Conservation (phyloP, 2,797 vertebrate species). For the Artibeus jamaicensis region DNA sequence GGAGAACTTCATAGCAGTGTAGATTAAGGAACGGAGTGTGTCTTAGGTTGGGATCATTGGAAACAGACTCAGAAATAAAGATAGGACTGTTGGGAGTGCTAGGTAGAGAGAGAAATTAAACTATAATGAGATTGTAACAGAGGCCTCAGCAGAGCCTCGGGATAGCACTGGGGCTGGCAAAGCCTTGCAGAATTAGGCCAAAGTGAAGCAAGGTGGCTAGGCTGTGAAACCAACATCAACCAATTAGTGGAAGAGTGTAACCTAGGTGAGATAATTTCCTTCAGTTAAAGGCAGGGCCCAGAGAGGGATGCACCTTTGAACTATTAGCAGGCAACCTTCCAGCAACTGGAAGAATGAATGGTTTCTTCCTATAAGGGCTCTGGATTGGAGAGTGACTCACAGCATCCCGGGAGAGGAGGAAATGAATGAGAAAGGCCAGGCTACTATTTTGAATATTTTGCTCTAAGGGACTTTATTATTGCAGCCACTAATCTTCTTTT, state of each 20-base stretch:
- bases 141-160: not conserved
- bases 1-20: not conserved
- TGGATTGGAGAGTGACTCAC: not conserved
- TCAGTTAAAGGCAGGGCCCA: not conserved
- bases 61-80: not conserved
- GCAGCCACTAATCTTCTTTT: not conserved
- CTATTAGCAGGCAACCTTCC: not conserved
- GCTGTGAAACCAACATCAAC: not conserved
- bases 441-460: not conserved
- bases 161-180: not conserved
- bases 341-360: not conserved
- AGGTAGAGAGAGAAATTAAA: not conserved
- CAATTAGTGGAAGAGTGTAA: not conserved
- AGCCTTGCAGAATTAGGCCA: not conserved
- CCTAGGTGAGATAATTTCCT: not conserved
- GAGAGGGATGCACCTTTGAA: not conserved
- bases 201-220: not conserved
- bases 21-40: not conserved
- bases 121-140: not conserved
- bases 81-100: not conserved
- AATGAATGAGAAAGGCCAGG: not conserved
- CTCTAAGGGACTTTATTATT: not conserved
- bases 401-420: not conserved
- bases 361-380: not conserved
- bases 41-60: not conserved